Conservation (phyloP, 2,797 vertebrate genomes). For the Pangasius mekongensis region DNA sequence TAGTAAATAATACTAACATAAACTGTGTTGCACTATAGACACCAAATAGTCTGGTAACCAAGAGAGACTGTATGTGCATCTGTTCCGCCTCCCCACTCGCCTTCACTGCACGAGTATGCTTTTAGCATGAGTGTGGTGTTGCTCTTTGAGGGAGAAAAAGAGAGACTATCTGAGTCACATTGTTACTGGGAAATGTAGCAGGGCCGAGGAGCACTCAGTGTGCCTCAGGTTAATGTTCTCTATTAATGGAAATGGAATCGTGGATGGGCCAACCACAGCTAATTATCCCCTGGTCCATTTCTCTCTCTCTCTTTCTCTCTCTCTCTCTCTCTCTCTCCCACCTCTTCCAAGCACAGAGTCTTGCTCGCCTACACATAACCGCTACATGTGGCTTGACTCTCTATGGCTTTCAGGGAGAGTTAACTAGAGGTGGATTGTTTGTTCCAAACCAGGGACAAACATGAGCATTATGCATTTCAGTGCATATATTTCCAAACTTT, state of each 20-base stretch:
- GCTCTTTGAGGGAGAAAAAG: slow-evolving; percentile 61
- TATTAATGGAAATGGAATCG: slow-evolving; percentile 78
- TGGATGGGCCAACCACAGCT: slow-evolving; percentile 77
- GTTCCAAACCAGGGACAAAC: slow-evolving; percentile 6
- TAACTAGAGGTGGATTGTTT: slow-evolving; percentile 33
- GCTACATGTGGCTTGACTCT: slow-evolving; percentile 39
- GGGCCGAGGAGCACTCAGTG: slow-evolving; percentile 76
- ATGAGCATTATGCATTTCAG: neutral
- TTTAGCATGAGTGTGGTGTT: slow-evolving; percentile 67
- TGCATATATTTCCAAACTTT: neutral
- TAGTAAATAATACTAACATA: too few relatives aligned
- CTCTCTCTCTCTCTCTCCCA: slow-evolving; percentile 35
- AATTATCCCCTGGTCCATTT: slow-evolving; percentile 81
- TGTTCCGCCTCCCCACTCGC: slow-evolving; percentile 26
- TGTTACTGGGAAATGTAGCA: slow-evolving; percentile 76
- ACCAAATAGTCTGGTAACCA: slow-evolving; percentile 35
- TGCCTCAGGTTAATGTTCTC: slow-evolving; percentile 84
- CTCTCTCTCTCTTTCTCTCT: slow-evolving; percentile 61
- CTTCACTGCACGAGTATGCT: slow-evolving; percentile 45
- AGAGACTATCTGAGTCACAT: slow-evolving; percentile 71
- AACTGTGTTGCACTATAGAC: neutral
- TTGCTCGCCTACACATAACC: slow-evolving; percentile 54
- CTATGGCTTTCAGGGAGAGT: slow-evolving; percentile 21
- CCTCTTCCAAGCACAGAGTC: slow-evolving; percentile 39
- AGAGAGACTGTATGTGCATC: slow-evolving; percentile 36